phyloP scores from a whole-genome alignment of 2,113 vertebrate genomes.

The Romanogobio albipinnatus region DNA sequence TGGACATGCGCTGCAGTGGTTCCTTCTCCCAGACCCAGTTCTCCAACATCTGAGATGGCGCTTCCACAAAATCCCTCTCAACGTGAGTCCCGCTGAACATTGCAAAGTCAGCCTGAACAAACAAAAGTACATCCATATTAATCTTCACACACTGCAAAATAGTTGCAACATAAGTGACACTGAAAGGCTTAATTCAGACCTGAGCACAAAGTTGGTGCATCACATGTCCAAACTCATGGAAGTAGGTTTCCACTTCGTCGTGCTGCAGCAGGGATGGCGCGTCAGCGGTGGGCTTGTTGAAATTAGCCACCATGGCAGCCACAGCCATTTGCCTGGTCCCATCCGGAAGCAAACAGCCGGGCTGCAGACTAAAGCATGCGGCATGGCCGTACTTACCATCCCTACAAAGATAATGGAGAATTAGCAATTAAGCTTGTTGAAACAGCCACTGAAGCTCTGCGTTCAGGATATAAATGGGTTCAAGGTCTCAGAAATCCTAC shows the following conservation, averaged over 20 bases:
- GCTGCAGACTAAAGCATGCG: constrained; percentile 95
- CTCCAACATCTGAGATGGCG: constrained; percentile 97
- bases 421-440: constrained; percentile 13
- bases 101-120: constrained; percentile 88
- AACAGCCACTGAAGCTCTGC: neutral
- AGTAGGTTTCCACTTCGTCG: constrained; percentile 97
- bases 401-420: constrained; percentile 65
- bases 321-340: constrained; percentile 85
- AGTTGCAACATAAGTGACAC: neutral
- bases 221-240: constrained; percentile 97
- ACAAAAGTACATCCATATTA: neutral
- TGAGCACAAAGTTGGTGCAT: constrained; percentile 98
- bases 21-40: constrained; percentile 99
- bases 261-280: constrained; percentile 92
- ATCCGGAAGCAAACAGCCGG: constrained; percentile 84
- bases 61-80: constrained; percentile 96
- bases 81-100: constrained; percentile 98
- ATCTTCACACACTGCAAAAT: neutral
- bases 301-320: constrained; percentile 98
- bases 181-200: constrained; percentile 70
- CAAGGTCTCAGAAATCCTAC: neutral
- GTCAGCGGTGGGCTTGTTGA: constrained; percentile 88
- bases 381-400: constrained; percentile 97
- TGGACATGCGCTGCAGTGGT: constrained; percentile 90
- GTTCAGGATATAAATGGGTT: neutral